A percentile compares a stretch with the other conserved stretches of the same genome.
Conservation (phyloP, 2,888 invertebrate genomes). For the Trachelus iudaicus region DNA sequence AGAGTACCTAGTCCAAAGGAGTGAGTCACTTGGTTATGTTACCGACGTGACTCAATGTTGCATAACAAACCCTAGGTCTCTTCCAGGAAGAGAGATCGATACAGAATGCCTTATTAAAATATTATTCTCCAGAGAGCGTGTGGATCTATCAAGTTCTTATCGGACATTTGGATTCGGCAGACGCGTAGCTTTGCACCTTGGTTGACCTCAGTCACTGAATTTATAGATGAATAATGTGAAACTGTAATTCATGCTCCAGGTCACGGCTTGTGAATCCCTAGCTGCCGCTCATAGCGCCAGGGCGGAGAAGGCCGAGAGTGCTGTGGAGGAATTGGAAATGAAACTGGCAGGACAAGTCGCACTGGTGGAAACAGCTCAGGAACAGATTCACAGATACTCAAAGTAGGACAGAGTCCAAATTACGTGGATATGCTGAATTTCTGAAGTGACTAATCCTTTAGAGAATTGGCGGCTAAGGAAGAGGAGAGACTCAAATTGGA, state of each 20-base stretch:
- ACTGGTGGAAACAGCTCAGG: slow-evolving; percentile 40
- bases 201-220: background rate
- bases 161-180: background rate
- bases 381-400: slow-evolving; percentile 39
- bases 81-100: slow-evolving; percentile 45
- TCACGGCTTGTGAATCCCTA: slow-evolving; percentile 42
- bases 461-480: slow-evolving; percentile 42
- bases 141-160: background rate
- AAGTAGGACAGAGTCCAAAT: slow-evolving; percentile 32
- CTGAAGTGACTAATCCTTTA: slow-evolving; percentile 15
- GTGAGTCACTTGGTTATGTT: slow-evolving; percentile 45
- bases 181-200: background rate
- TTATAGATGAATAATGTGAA: background rate
- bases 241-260: slow-evolving; percentile 24
- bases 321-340: slow-evolving; percentile 41
- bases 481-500: slow-evolving; percentile 42
- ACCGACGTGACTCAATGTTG: slow-evolving; percentile 53
- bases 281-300: slow-evolving; percentile 37
- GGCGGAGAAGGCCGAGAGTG: slow-evolving; percentile 43
- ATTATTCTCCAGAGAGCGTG: background rate
- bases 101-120: slow-evolving; percentile 34
- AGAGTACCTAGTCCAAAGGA: slow-evolving; percentile 26
- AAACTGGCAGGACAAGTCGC: slow-evolving; percentile 44
- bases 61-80: slow-evolving; percentile 38
- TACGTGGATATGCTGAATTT: background rate